Base-by-base conservation (phyloP, 2,797 vertebrate genomes). In the Labeo calbasu region DNA sequence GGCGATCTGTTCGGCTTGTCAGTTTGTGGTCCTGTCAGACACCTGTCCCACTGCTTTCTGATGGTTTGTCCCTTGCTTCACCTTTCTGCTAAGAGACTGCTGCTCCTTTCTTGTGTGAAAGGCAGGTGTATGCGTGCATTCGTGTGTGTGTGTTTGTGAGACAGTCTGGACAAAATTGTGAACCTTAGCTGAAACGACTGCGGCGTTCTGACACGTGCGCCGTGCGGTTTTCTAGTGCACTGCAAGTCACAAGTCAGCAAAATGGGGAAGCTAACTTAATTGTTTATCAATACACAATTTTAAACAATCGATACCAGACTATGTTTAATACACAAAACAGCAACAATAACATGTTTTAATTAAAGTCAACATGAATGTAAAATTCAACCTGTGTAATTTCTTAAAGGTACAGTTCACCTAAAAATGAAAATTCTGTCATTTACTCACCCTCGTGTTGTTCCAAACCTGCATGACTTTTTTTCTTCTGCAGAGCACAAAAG, bases 41-140 rank as follows among this genome's bases (percentile, higher is more conserved):
- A 89, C 88, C 85, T 89, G 89, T 90, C 93, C 88, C 90, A 88
- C 91, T 91, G 89, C 88, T 91, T 89, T 90, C 89, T 70, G 90
- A 92, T 91, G 90, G 88, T 84, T 81, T 92, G 94, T 93, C 93
- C 93, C 93, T 91, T 89, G 90, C 88, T 90, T 94, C 91, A 92
- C 93, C 92, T 92, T 92, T 86, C 85, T 91, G 91, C 87, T 88
- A 92, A 91, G 90, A 89, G 82, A 88, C 77, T 89, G 90, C 87
- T 91, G 92, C 92, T 92, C 90, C 85, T 28, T 50, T 71, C 46
- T 43, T 73, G 11, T 70, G 40, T 85, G 69, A 79, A 25, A 69
- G 63, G 81, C 40, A 81, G 28, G 40, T 72, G 55, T 57, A 50
- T 66, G 73, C 6, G 57, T 79, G 57, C 50, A 81, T 77, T 70